phyloP scores from a whole-genome alignment of 2,113 vertebrate genomes.

The Marcusenius ussheri region DNA sequence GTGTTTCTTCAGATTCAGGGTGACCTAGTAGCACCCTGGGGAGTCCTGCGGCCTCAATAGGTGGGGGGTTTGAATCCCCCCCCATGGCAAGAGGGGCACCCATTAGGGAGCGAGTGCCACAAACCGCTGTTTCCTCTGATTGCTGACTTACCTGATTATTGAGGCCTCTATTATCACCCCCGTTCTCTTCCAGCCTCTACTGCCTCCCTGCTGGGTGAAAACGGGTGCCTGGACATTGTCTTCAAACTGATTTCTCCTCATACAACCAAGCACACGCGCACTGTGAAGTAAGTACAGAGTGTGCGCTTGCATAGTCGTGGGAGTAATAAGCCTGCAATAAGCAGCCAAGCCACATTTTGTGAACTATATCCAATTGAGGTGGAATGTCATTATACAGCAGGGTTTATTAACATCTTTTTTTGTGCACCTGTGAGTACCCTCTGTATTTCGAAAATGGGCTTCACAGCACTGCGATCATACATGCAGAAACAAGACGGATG shows the following conservation, averaged over 20 bases:
- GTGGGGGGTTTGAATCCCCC: background rate
- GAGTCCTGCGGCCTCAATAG: background rate
- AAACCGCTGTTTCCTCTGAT: background rate
- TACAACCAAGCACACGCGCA: slow-evolving; percentile 56
- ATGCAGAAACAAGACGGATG: background rate
- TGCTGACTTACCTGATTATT: background rate
- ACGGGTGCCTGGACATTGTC: slow-evolving; percentile 73
- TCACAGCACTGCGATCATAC: background rate
- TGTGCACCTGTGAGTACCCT: background rate
- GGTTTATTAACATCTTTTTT: background rate
- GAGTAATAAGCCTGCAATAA: background rate
- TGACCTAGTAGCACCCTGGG: background rate
- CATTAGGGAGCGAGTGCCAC: too few species aligned
- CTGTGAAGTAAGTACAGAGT: slow-evolving; percentile 69
- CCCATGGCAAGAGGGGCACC: background rate
- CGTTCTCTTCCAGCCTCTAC: slow-evolving; percentile 61
- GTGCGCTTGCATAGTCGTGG: background rate
- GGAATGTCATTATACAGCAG: background rate
- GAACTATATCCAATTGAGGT: background rate
- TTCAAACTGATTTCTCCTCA: slow-evolving; percentile 73
- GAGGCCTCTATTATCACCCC: background rate
- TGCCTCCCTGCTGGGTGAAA: slow-evolving; percentile 71
- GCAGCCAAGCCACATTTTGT: background rate
- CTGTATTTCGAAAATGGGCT: background rate
- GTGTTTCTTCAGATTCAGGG: background rate